A percentile compares a stretch with the other conserved stretches of the same genome.
These are phyloP conservation scores for Bombylius major DNA, from an alignment of 2,888 invertebrate species.

Conservation along the genomic window DNA sequence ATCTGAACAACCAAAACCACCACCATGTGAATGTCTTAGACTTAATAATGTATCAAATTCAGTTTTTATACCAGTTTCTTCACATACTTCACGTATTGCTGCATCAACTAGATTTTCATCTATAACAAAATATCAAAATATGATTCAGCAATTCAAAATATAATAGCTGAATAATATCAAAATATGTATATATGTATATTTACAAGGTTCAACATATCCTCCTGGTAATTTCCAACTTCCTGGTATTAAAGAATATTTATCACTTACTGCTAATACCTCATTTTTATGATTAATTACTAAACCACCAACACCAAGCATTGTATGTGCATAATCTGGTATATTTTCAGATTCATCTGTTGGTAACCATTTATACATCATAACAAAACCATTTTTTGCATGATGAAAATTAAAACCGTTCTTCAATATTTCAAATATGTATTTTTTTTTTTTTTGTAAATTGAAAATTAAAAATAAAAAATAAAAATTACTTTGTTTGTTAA, in stretches of 20 bases:
- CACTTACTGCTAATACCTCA: conserved; percentile 69
- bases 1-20: conserved; percentile 73
- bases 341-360: conserved; percentile 46
- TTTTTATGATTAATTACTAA: conserved; percentile 67
- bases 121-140: conserved; percentile 28
- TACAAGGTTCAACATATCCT: conserved; percentile 78
- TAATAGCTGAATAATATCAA: neutral
- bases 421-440: neutral
- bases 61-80: conserved; percentile 76
- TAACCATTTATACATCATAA: conserved; percentile 74
- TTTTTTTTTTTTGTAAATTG: no score
- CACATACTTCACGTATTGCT: conserved; percentile 71
- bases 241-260: conserved; percentile 41
- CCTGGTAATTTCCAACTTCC: conserved; percentile 81
- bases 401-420: conserved; percentile 77
- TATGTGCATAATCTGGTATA: conserved; percentile 69
- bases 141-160: neutral
- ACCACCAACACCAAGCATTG: conserved; percentile 71
- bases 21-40: conserved; percentile 64
- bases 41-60: conserved; percentile 63
- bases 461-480: neutral
- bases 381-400: conserved; percentile 66
- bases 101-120: conserved; percentile 75
- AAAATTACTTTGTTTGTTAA: neutral
- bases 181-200: conserved; percentile 4